These are phyloP conservation scores for Clunio marinus DNA, from an alignment of 2,888 invertebrate genomes.

Conservation along the genomic window DNA sequence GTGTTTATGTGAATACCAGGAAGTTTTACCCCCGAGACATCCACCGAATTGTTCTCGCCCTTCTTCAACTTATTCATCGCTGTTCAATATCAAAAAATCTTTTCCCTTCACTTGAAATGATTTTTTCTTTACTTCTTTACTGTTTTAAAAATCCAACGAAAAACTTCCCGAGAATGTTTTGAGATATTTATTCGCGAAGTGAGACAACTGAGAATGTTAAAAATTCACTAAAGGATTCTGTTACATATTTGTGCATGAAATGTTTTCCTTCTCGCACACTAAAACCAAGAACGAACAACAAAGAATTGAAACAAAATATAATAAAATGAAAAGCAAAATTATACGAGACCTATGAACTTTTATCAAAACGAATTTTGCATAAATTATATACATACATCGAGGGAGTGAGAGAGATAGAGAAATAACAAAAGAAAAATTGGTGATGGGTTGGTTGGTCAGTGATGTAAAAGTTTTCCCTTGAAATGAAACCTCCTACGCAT, in stretches of 20 bases:
- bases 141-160: slow-evolving; percentile 17
- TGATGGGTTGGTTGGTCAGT: not conserved
- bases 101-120: slow-evolving; percentile 7
- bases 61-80: too few relatives aligned
- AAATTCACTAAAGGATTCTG: slow-evolving; percentile 20
- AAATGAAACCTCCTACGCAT: too few relatives aligned
- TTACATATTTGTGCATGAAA: not conserved
- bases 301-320: slow-evolving; percentile 19
- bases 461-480: not conserved
- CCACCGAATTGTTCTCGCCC: not conserved
- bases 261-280: not conserved
- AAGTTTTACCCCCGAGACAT: slow-evolving; percentile 30
- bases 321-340: slow-evolving; percentile 36
- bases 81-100: not conserved
- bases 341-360: slow-evolving; percentile 38
- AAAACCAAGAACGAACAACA: too few relatives aligned
- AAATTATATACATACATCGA: slow-evolving; percentile 23
- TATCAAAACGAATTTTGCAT: slow-evolving; percentile 37
- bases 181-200: not conserved
- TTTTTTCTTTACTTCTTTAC: slow-evolving; percentile 1
- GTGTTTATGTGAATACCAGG: not conserved
- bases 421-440: slow-evolving; percentile 6
- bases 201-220: slow-evolving; percentile 8
- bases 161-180: slow-evolving; percentile 11
- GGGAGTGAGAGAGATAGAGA: not conserved